These are phyloP conservation scores for Notodonta ziczac DNA, from an alignment of 2,888 invertebrate species.

Conservation along the genomic window DNA sequence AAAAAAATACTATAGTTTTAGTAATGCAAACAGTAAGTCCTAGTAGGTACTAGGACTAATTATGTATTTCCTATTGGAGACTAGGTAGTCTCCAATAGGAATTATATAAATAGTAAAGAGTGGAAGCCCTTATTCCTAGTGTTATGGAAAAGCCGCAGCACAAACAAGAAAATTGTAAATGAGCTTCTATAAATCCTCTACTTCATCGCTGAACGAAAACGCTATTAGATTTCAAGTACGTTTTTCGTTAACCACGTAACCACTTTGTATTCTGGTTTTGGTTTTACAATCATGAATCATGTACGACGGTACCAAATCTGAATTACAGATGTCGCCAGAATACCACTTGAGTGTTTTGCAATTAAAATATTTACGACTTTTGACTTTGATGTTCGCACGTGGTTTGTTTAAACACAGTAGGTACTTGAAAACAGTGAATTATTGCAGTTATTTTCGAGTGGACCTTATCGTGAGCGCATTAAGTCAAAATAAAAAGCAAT, in stretches of 20 bases:
- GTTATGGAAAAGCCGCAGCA: conserved; percentile 11
- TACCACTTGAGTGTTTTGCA: conserved; percentile 47
- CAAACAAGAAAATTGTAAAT: conserved; percentile 13
- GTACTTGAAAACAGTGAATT: conserved; percentile 70
- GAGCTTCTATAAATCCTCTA: conserved; percentile 6
- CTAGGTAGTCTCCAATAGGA: no score
- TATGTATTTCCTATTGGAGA: no score
- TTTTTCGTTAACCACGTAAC: conserved; percentile 4
- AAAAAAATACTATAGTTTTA: no score
- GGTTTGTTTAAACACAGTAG: conserved; percentile 44
- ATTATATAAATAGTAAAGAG: no score
- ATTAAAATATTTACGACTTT: conserved; percentile 65
- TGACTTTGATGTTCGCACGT: conserved; percentile 51
- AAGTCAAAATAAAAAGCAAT: conserved; percentile 54
- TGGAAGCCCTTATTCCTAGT: conserved; percentile 7
- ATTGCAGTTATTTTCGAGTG: conserved; percentile 60
- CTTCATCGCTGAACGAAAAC: conserved; percentile 9
- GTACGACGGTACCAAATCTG: conserved; percentile 27
- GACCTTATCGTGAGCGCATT: conserved; percentile 62
- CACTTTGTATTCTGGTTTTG: conserved; percentile 44
- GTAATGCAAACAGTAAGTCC: no score
- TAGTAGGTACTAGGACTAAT: no score
- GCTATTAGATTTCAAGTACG: neutral
- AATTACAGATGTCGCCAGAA: conserved; percentile 40
- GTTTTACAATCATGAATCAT: conserved; percentile 30